Evolutionary conservation across 1,140 invertebrate genomes (phyloP).

Genomic region (Bombyx mandarina): DNA sequence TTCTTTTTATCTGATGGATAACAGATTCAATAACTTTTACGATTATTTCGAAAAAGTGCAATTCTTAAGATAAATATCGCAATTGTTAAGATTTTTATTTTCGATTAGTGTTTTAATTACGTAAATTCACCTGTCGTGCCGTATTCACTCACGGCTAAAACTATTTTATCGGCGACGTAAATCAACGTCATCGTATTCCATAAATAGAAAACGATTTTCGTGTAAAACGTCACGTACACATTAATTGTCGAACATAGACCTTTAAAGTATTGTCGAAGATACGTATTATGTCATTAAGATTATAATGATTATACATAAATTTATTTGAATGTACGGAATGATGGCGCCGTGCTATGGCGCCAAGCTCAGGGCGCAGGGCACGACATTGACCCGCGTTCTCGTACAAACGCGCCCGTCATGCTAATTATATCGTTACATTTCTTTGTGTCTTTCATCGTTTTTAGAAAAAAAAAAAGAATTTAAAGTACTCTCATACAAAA

Average conservation of each 20-base stretch:
- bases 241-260: slow-evolving; percentile 14
- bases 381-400: slow-evolving; percentile 17
- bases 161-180: slow-evolving; percentile 2
- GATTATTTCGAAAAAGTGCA: no score
- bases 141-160: no score
- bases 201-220: slow-evolving; percentile 6
- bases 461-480: slow-evolving; percentile 2
- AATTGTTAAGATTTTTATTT: no score
- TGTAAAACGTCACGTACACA: slow-evolving; percentile 9
- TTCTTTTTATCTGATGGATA: background rate
- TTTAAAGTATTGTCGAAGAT: slow-evolving; percentile 4
- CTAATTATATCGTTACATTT: slow-evolving; percentile 10
- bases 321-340: slow-evolving; percentile 9
- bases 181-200: background rate
- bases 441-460: slow-evolving; percentile 9
- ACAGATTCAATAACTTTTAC: no score
- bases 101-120: no score
- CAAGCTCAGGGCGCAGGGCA: slow-evolving; percentile 20
- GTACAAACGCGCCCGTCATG: slow-evolving; percentile 1
- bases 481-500: background rate
- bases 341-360: slow-evolving; percentile 22
- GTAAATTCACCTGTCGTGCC: no score
- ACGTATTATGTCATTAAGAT: slow-evolving; percentile 20
- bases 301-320: slow-evolving; percentile 13
- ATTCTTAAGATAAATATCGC: no score